Conservation (phyloP, 1,140 invertebrate species). For the Lepidotrigona ventralis region DNA sequence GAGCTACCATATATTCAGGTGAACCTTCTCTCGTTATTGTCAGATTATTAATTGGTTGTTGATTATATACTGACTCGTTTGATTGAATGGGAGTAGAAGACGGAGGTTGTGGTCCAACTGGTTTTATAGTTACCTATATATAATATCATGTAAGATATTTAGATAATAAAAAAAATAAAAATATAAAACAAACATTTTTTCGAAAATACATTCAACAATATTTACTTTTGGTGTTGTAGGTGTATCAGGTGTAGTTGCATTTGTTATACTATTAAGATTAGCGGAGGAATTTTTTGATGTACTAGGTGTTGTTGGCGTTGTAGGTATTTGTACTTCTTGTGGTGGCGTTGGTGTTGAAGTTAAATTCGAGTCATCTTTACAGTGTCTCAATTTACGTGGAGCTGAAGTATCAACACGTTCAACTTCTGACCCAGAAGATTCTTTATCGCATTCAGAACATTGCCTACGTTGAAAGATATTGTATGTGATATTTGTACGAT, state of each 20-base stretch:
- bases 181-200: neutral
- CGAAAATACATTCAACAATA: neutral
- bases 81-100: slow-evolving; percentile 63
- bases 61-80: slow-evolving; percentile 65
- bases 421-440: slow-evolving; percentile 86
- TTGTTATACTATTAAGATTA: slow-evolving; percentile 52
- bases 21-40: slow-evolving; percentile 73
- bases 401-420: slow-evolving; percentile 89
- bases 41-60: slow-evolving; percentile 68
- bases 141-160: neutral
- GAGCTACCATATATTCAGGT: slow-evolving; percentile 78
- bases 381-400: slow-evolving; percentile 87
- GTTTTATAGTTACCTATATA: slow-evolving; percentile 75
- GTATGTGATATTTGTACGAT: neutral
- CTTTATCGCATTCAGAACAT: slow-evolving; percentile 94
- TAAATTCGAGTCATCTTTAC: slow-evolving; percentile 82
- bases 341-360: slow-evolving; percentile 65
- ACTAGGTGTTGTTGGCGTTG: slow-evolving; percentile 71
- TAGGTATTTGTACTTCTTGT: slow-evolving; percentile 69
- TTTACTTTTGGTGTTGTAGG: slow-evolving; percentile 75
- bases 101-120: slow-evolving; percentile 71
- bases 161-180: neutral
- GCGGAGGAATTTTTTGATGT: slow-evolving; percentile 62
- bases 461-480: slow-evolving; percentile 81
- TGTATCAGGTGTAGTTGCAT: slow-evolving; percentile 60